Evolutionary conservation across 2,888 invertebrate species (phyloP), one percentile per base, ranked within the genome.

Genomic region (Diplazon laetatorius): DNA sequence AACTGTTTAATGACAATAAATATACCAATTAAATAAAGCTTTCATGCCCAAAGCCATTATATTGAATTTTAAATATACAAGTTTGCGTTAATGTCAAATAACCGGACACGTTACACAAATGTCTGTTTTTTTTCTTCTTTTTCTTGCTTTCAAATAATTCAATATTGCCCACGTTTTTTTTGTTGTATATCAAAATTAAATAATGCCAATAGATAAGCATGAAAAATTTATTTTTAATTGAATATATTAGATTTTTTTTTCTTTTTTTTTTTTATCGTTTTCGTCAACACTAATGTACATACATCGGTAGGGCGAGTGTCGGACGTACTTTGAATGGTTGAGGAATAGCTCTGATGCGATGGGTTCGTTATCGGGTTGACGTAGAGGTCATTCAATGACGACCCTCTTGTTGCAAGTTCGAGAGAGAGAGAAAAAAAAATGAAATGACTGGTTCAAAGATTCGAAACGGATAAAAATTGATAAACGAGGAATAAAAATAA

Each of bases 371-470:
- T 30, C 8, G n/a, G 20, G 20, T 42, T 25, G 42, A 20, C 57
- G 9, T 42, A 30, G 4, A 20, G n/a, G 10, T 10, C 16, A 14
- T 37, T n/a, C 30, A 69, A 50, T 12, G n/a, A 30, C 39, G 3
- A 66, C 10, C 44, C 20, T 12, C 8, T 35, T 48, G 69, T 62
- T 68, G 75, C 69, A 75, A 46, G 55, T 25, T 30, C 25, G 30
- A 35, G 16, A 42, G 57, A 46, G 25, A 55, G 25, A 46, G 16
- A 35, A 68, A 48, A 35, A 68, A 48, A 25, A 39, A 25, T 52
- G 10, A 20, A 14, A 60, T 10, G 14, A 44, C 20, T 30, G 18
- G 48, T 48, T 48, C 16, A n/a, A n/a, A n/a, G 18, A 20, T 48
- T 48, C 30, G 30, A 6, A 30, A 30, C 30, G 4, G 30, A 30